Conservation (phyloP, 2,113 vertebrate species). For the Nyctibius bracteatus region DNA sequence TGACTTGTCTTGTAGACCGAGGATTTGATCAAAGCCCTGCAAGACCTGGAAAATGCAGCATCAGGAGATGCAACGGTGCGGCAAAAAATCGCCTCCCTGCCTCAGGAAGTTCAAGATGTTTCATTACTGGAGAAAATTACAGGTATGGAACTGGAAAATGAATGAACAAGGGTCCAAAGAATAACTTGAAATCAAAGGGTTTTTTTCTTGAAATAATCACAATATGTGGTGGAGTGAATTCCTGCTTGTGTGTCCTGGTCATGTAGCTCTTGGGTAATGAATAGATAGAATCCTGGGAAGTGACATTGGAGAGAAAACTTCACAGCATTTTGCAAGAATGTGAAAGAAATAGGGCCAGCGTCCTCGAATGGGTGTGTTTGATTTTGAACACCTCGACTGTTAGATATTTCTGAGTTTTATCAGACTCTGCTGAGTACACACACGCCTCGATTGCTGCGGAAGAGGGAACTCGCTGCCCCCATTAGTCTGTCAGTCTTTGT, state of each 20-base stretch:
- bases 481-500: neutral
- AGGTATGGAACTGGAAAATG: slow-evolving; percentile 69
- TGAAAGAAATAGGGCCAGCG: neutral
- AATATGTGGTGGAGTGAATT: neutral
- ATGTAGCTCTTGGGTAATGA: neutral
- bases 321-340: neutral
- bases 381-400: neutral
- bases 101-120: slow-evolving; percentile 97
- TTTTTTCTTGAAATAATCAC: neutral
- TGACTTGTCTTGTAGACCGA: slow-evolving; percentile 80
- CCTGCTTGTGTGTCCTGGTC: neutral
- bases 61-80: slow-evolving; percentile 95
- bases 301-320: neutral
- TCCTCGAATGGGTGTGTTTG: neutral
- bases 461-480: neutral
- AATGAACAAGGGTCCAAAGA: neutral
- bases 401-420: neutral
- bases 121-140: slow-evolving; percentile 96
- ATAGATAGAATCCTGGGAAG: neutral
- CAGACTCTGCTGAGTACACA: neutral
- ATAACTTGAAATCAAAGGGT: neutral
- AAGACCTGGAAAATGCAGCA: slow-evolving; percentile 95
- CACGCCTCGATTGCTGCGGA: neutral
- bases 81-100: slow-evolving; percentile 96
- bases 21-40: slow-evolving; percentile 94